Conservation (phyloP, 1,140 invertebrate species). For the Conus betulinus region DNA sequence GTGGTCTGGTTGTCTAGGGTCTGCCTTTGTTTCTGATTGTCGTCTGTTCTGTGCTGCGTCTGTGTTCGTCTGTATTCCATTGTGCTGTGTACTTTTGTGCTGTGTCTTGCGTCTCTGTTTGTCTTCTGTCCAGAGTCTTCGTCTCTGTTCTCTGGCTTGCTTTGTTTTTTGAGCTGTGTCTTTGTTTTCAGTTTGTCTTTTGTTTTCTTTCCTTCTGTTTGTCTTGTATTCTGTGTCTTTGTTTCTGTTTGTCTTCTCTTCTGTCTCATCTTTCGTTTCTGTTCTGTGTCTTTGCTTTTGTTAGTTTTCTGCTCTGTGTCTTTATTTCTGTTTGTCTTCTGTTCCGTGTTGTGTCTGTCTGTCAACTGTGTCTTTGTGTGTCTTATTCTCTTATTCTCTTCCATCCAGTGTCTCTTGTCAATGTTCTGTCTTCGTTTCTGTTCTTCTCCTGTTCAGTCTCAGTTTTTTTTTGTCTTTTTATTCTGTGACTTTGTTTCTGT, state of each 20-base stretch:
- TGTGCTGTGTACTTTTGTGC: neutral
- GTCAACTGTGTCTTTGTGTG: neutral
- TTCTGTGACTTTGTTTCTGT: neutral
- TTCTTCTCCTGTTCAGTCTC: neutral
- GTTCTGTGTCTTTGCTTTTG: neutral
- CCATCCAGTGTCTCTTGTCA: too few relatives aligned
- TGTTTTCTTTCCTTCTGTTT: neutral
- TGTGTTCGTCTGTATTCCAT: neutral
- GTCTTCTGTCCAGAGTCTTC: neutral
- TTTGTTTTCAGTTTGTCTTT: neutral
- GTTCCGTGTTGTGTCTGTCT: neutral
- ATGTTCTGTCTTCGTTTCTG: neutral
- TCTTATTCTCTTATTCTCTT: neutral
- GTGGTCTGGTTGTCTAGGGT: too few relatives aligned
- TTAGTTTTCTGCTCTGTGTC: neutral
- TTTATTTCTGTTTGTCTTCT: neutral
- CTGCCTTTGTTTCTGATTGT: neutral
- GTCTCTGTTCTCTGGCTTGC: neutral
- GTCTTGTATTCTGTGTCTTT: neutral
- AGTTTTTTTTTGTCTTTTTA: neutral
- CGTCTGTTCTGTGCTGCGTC: neutral
- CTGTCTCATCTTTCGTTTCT: neutral
- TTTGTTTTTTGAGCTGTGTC: neutral
- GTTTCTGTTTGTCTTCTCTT: neutral
- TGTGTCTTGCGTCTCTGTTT: neutral